Conservation (phyloP, 2,113 vertebrate species). For the Dipodomys ordii region DNA sequence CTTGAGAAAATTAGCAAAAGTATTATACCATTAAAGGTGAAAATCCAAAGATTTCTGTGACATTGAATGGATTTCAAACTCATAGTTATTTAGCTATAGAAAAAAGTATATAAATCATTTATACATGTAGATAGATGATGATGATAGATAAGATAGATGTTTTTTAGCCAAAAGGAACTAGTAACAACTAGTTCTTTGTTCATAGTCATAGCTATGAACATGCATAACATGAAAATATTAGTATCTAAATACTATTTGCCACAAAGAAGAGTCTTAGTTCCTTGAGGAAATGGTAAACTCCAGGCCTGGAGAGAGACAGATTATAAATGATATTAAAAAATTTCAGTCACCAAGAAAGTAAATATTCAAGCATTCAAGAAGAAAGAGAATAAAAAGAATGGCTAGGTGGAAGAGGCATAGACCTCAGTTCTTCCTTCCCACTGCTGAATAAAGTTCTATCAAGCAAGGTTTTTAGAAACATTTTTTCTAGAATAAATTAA, state of each 20-base stretch:
- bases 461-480: neutral
- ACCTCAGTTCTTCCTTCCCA: neutral
- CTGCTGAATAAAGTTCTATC: neutral
- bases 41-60: neutral
- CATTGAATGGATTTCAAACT: neutral
- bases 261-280: neutral
- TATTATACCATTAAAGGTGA: neutral
- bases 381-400: neutral
- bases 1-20: conserved; percentile 1
- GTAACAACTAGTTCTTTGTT: too few species aligned
- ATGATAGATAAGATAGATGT: neutral
- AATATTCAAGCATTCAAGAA: neutral
- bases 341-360: neutral
- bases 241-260: neutral
- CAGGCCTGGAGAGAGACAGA: neutral
- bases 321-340: neutral
- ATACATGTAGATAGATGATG: neutral
- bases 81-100: neutral
- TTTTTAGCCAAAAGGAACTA: neutral
- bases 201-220: neutral
- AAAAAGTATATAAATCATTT: neutral
- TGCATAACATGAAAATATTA: neutral
- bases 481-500: neutral
- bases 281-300: neutral
- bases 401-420: neutral